Conservation (phyloP, 2,797 vertebrate genomes). For the Loris lydekkerianus region DNA sequence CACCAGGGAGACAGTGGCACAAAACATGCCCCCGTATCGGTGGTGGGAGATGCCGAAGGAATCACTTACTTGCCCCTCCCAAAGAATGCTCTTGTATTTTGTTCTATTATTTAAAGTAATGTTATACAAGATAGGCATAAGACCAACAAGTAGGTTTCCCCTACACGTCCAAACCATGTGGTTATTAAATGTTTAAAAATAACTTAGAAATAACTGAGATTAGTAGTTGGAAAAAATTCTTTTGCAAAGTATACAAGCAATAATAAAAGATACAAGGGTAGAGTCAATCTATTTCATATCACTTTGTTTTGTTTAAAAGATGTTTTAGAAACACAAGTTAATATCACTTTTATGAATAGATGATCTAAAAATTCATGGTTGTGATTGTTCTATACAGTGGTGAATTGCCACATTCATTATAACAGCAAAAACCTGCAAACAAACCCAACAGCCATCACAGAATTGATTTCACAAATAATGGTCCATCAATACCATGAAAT, state of each 20-base stretch:
- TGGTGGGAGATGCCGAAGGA: background rate
- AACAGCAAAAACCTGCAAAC: slow-evolving; percentile 43
- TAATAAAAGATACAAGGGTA: slow-evolving; percentile 61
- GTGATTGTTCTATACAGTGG: background rate
- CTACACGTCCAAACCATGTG: background rate
- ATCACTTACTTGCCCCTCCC: background rate
- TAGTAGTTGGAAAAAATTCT: slow-evolving; percentile 60
- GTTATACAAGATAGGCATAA: background rate
- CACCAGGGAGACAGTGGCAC: background rate
- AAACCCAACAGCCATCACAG: slow-evolving; percentile 30
- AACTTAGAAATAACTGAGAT: slow-evolving; percentile 28
- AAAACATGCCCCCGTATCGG: background rate
- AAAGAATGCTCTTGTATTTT: background rate
- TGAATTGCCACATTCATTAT: slow-evolving; percentile 34
- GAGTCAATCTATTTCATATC: slow-evolving; percentile 54
- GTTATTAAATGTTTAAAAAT: background rate
- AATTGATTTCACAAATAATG: slow-evolving; percentile 37
- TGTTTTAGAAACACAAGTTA: slow-evolving; percentile 70
- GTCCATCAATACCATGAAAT: background rate
- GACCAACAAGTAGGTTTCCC: slow-evolving; percentile 8
- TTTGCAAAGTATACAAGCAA: slow-evolving; percentile 37
- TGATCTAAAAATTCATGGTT: background rate
- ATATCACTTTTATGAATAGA: slow-evolving; percentile 25
- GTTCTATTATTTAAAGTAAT: slow-evolving; percentile 39
- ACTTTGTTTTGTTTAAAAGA: slow-evolving; percentile 70